Evolutionary conservation across 1,140 invertebrate species (phyloP), one percentile per base, ranked within the genome.

Genomic region (Drosophila saltans): DNA sequence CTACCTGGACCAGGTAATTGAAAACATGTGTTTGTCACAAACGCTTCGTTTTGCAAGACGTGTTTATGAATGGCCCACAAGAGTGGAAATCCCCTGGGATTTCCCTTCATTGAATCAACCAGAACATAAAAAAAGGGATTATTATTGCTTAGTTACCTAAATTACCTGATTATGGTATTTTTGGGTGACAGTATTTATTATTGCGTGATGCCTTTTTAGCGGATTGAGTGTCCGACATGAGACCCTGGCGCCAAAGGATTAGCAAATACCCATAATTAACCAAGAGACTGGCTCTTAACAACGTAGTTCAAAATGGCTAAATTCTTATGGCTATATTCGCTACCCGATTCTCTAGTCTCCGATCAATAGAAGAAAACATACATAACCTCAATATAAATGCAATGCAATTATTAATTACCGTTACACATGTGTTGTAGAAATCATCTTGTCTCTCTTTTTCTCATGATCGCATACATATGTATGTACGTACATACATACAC

Each of bases 61-160:
- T 21, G 63, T 79, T 88, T 59, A 89, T 88, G 84, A 88, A 88
- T 86, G 83, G 55, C 56, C 33, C 30, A 43, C 58, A 6, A 26
- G 39, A 3, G n/a, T 68, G 83, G 83, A 83, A 88, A 88, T 72
- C 83, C 83, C 83, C 57, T 28, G 83, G 83, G 70, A 65, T 72
- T 83, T 83, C 77, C 65, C 67, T 57, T 72, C 84, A 89, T 88
- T 89, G 66, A 78, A 67, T 6, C 28, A 48, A 64, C 11, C 28
- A 11, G 21, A 33, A 24, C 4, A n/a, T 24, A 40, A 65, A 52
- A 16, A 16, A 56, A 61, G 8, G 28, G 33, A 21, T 55, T 66
- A 24, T 58, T 63, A 36, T 57, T 30, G 4, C 33, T 36, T 30
- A 30, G 2, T 36, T 36, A 30, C 28, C 28, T 30, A 4, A 30